These are phyloP conservation scores for Plectrocnemia conspersa DNA, from an alignment of 1,140 invertebrate species.

Conservation along the genomic window DNA sequence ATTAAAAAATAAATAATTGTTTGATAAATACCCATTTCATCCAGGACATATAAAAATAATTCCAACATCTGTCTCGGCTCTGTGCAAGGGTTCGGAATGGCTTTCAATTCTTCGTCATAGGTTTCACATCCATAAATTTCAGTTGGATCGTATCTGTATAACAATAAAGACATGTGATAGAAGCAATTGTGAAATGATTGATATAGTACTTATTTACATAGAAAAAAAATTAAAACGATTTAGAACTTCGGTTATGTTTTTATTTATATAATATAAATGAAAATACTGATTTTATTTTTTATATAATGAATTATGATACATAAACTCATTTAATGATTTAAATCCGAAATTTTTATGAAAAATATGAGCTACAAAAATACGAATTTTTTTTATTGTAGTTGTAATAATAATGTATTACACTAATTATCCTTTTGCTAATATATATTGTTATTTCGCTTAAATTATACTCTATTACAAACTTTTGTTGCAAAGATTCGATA, in stretches of 20 bases:
- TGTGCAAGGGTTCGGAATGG: slow-evolving; percentile 44
- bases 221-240: slow-evolving; percentile 1
- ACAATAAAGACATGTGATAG: neutral
- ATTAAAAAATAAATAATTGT: neutral
- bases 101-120: slow-evolving; percentile 44
- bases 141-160: slow-evolving; percentile 44
- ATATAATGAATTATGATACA: too few relatives aligned
- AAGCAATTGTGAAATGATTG: neutral
- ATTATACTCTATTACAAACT: too few relatives aligned
- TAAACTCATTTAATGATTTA: too few relatives aligned
- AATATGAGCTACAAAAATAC: too few relatives aligned
- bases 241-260: neutral
- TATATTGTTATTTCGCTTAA: neutral
- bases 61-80: slow-evolving; percentile 44
- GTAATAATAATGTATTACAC: neutral
- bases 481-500: too few relatives aligned
- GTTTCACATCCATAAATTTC: slow-evolving; percentile 48
- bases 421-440: neutral
- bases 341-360: too few relatives aligned
- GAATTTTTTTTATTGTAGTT: too few relatives aligned
- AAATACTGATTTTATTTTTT: neutral
- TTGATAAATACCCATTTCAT: slow-evolving; percentile 41
- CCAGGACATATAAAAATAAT: slow-evolving; percentile 45
- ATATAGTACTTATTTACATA: neutral
- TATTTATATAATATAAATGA: neutral